These are phyloP conservation scores for Ariopsis seemanni DNA, from an alignment of 2,113 vertebrate genomes.

Conservation along the genomic window DNA sequence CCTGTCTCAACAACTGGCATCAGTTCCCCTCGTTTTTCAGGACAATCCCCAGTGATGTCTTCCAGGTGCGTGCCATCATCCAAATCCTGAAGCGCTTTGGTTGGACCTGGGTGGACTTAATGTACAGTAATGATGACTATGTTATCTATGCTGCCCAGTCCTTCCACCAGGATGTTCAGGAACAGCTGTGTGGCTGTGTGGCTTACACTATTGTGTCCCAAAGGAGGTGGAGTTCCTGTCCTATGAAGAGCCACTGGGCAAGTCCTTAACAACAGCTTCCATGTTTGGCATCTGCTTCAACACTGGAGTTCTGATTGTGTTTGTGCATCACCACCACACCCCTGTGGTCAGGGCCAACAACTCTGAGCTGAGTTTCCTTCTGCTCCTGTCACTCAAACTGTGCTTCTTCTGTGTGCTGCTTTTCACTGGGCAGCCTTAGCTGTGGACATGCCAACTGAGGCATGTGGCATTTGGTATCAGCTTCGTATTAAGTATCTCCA, in stretches of 20 bases:
- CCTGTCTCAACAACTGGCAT: conserved; percentile 52
- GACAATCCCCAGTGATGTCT: conserved; percentile 58
- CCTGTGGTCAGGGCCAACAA: conserved; percentile 64
- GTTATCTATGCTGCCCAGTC: conserved; percentile 59
- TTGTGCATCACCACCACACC: conserved; percentile 54
- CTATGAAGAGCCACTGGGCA: conserved; percentile 56
- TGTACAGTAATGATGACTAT: conserved; percentile 67
- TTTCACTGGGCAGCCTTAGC: conserved; percentile 61
- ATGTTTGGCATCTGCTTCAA: conserved; percentile 56
- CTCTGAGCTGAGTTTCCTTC: conserved; percentile 62
- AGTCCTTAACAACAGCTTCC: conserved; percentile 48
- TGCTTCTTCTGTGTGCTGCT: conserved; percentile 61
- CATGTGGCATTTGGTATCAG: conserved; percentile 61
- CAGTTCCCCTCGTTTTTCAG: conserved; percentile 60
- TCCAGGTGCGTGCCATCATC: conserved; percentile 60
- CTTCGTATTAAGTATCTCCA: conserved; percentile 61
- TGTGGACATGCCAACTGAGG: conserved; percentile 59
- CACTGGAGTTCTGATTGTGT: conserved; percentile 50
- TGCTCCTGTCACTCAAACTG: conserved; percentile 58
- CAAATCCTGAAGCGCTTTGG: conserved; percentile 59
- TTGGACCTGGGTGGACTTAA: conserved; percentile 65
- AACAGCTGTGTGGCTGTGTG: conserved; percentile 59
- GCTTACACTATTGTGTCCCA: conserved; percentile 65
- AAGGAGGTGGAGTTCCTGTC: conserved; percentile 62
- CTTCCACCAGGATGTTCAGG: conserved; percentile 55